Evolutionary conservation across 2,797 vertebrate species (phyloP).

Genomic region (Pterois miles): DNA sequence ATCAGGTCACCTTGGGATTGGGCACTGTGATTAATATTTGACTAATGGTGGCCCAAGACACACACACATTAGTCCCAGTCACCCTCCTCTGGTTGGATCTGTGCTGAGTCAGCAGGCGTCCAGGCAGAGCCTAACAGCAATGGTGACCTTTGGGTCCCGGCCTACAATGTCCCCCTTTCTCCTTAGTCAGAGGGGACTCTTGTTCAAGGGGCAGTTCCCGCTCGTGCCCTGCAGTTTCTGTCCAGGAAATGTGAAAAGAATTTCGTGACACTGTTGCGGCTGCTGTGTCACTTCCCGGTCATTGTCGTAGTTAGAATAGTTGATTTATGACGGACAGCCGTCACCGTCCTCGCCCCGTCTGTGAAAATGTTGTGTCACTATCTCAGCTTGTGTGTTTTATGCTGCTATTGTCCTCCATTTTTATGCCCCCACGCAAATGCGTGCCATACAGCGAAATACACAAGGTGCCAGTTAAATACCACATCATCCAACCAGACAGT

Average conservation of each 20-base stretch:
- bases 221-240: slow-evolving; percentile 33
- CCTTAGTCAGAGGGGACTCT: slow-evolving; percentile 58
- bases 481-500: slow-evolving; percentile 42
- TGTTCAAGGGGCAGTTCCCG: slow-evolving; percentile 71
- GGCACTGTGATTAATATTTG: slow-evolving; percentile 79
- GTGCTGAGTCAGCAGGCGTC: slow-evolving; percentile 73
- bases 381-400: slow-evolving; percentile 14
- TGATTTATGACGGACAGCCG: slow-evolving; percentile 36
- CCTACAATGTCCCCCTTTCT: slow-evolving; percentile 77
- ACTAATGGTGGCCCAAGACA: slow-evolving; percentile 66
- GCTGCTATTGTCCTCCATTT: slow-evolving; percentile 1
- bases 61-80: slow-evolving; percentile 48
- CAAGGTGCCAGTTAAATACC: slow-evolving; percentile 2
- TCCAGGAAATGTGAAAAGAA: slow-evolving; percentile 76
- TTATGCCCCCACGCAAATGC: neutral
- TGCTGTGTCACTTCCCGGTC: slow-evolving; percentile 71
- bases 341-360: neutral
- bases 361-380: slow-evolving; percentile 48
- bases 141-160: slow-evolving; percentile 57
- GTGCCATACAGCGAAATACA: neutral
- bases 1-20: slow-evolving; percentile 33
- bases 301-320: slow-evolving; percentile 14
- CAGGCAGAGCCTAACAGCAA: slow-evolving; percentile 62
- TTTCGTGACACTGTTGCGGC: slow-evolving; percentile 33
- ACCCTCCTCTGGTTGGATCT: slow-evolving; percentile 25